phyloP scores from a whole-genome alignment of 2,113 vertebrate species.

The Chaetops frenatus region DNA sequence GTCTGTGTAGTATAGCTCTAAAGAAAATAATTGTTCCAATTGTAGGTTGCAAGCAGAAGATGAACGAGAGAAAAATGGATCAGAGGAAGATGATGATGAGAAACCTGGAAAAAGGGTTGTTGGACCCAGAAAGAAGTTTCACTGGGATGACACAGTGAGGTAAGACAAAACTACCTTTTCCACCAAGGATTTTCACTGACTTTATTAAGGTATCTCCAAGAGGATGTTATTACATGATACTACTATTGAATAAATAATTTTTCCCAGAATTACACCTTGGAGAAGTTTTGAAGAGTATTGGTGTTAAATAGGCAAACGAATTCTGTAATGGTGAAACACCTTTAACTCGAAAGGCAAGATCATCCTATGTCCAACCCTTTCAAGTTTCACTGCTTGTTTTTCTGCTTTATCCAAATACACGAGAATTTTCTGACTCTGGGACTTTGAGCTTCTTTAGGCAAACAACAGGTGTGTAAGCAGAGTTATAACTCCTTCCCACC shows the following conservation, averaged over 20 bases:
- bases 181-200: neutral
- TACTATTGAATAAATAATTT: neutral
- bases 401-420: neutral
- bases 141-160: slow-evolving; percentile 97
- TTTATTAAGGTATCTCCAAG: neutral
- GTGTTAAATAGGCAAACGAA: neutral
- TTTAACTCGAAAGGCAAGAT: neutral
- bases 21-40: neutral
- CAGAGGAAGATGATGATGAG: slow-evolving; percentile 95
- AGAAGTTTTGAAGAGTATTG: neutral
- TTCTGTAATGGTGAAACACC: neutral
- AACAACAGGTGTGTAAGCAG: neutral
- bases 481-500: neutral
- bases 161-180: slow-evolving; percentile 33
- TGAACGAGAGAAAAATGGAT: slow-evolving; percentile 89
- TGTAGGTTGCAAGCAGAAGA: slow-evolving; percentile 88
- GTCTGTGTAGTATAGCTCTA: neutral
- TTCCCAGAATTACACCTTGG: neutral
- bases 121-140: slow-evolving; percentile 95
- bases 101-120: slow-evolving; percentile 94
- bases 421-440: neutral
- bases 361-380: neutral
- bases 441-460: neutral
- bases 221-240: neutral
- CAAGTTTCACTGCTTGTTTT: neutral